Evolutionary conservation across 2,888 invertebrate species (phyloP), one percentile per base, ranked within the genome.

Genomic region (Caenorhabditis sp.): DNA sequence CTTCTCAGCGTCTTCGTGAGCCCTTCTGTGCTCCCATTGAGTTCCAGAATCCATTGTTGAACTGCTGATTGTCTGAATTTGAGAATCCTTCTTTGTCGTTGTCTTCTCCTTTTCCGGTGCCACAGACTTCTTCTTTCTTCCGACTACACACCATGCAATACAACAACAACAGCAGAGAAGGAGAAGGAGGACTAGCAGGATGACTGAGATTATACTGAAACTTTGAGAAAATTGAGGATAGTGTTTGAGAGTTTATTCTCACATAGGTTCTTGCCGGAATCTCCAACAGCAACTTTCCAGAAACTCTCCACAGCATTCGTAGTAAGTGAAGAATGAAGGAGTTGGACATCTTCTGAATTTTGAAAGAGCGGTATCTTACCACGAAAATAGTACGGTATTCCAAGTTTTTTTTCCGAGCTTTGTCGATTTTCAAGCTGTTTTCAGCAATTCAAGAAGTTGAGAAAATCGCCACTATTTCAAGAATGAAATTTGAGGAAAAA

Each of bases 221-320:
- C 16, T 61, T 24, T 41, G 2, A 16, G 31, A n/a, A 35, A n/a
- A 22, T 59, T 44, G 8, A 41, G n/a, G 26, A 24, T 12, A 26
- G 51, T 38, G 35, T n/a, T 72, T 7, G 12, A 14, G 22, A 28
- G 10, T 8, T 24, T 31, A 35, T 61, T 26, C 84, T 63, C 35
- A 83, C 85, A 86, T 85, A 14, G 85, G 85, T 54, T 86, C 86
- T 35, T 63, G 74, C 16, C 86, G 63, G 31, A 83, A 68, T 38
- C 80, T 31, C 72, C 81, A 82, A 31, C 86, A 86, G 61, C 86
- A 86, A 49, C 81, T 76, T 31, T 82, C 86, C 19, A 80, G 58
- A 47, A 80, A 80, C 28, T 80, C 79, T 26, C 85, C 85, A 47
- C 86, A 86, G 68, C 86, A 86, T 26, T 86, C 86, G 38, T 86